Base-by-base conservation (phyloP, 23 tunicate genomes). In the Clavelina lepadiformis region DNA sequence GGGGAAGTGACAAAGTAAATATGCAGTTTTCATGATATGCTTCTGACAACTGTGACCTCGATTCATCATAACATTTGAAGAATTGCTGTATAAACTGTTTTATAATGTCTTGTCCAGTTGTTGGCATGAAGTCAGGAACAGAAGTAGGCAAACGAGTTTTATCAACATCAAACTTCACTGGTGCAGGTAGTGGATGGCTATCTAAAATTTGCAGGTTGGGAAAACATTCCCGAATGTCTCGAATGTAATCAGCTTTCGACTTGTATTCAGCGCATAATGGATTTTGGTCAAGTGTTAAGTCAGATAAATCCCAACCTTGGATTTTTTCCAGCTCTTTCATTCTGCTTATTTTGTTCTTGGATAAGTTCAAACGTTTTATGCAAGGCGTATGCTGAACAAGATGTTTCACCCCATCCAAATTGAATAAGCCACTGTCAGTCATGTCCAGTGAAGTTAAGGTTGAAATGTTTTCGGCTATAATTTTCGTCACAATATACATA, bases 101-200 rank as follows among this genome's bases (percentile, higher is more conserved):
- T 35, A 83, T 83, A 37, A 75, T 30, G 3, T 67, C 72, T 36
- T 56, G 53, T n/a, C 73, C 82, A 56, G 37, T 26, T 6, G 66
- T 25, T 4, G 93, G 69, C 0, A 76, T 20, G 47, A 55, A 63
- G 51, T 85, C 37, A 0, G 44, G 51, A 1, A 69, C 25, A 2
- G 83, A 26, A 5, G 44, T 37, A 21, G 78, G 80, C 2, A 85
- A 59, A 21, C 71, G 50, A 7, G 47, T 62, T 20, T 35, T 45
- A 29, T 76, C 93, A 34, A 85, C 55, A 64, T 62, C 83, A 63
- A 85, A 85, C 33, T 76, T 85, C 2, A 85, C 93, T 0, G 83
- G 93, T 21, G 93, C 69, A 2, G 83, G 73, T 1, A 85, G 69
- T 0, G 61, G 26, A n/a, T 85, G 68, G 41, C 74, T 69, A 56